These are phyloP conservation scores for Drosophila recens DNA, from an alignment of 2,888 invertebrate genomes.

Conservation along the genomic window DNA sequence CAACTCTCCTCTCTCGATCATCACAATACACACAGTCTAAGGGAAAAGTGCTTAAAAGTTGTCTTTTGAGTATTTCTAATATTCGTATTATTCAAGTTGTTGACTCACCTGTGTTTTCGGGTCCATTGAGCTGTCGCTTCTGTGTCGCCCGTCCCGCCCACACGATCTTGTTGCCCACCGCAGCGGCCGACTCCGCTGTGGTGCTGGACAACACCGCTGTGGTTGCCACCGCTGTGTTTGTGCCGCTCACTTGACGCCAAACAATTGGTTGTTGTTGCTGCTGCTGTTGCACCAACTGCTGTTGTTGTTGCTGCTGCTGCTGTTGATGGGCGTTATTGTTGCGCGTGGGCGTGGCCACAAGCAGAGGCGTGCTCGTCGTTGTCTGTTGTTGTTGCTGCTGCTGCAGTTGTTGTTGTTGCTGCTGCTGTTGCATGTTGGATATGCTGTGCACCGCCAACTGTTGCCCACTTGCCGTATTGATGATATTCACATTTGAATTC, in stretches of 20 bases:
- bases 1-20: constrained; percentile 1
- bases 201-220: constrained; percentile 76
- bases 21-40: background rate
- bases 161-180: constrained; percentile 81
- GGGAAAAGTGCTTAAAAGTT: constrained; percentile 12
- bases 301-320: constrained; percentile 60
- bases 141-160: constrained; percentile 82
- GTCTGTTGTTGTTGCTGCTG: constrained; percentile 51
- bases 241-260: constrained; percentile 82
- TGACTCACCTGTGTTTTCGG: constrained; percentile 80
- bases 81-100: background rate
- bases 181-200: constrained; percentile 66
- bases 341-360: constrained; percentile 80
- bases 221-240: constrained; percentile 72
- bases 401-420: constrained; percentile 43
- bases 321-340: constrained; percentile 74
- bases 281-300: constrained; percentile 60
- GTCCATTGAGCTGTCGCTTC: constrained; percentile 84
- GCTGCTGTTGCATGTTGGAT: constrained; percentile 68
- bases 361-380: constrained; percentile 63
- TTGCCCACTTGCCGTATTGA: constrained; percentile 82
- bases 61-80: constrained; percentile 4
- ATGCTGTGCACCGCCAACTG: constrained; percentile 83
- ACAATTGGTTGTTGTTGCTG: constrained; percentile 77
- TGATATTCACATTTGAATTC: constrained; percentile 76